Percentiles rank a stretch among this genome's conserved stretches.
phyloP scores from a whole-genome alignment of 2,888 invertebrate species.

The Leptothorax acervorum region DNA sequence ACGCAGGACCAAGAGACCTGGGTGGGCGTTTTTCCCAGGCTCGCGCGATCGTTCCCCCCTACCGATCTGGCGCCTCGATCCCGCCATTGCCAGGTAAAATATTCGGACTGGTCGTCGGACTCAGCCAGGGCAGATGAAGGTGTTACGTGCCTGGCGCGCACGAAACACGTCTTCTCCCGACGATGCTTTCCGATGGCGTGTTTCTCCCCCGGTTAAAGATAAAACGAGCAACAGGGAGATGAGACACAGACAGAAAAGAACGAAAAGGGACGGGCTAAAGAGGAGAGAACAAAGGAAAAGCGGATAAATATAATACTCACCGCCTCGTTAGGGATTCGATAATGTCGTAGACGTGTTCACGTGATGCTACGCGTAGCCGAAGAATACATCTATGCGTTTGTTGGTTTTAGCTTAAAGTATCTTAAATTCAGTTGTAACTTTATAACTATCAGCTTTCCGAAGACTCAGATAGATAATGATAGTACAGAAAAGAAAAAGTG shows the following conservation, averaged over 20 bases:
- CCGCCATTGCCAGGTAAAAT: constrained; percentile 65
- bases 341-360: background rate
- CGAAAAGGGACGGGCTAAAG: constrained; percentile 25
- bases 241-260: constrained; percentile 43
- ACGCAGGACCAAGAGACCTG: constrained; percentile 40
- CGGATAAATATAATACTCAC: constrained; percentile 35
- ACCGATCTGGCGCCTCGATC: constrained; percentile 61
- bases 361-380: background rate
- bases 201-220: constrained; percentile 41
- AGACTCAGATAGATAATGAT: background rate
- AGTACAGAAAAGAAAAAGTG: background rate
- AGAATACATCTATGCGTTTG: background rate
- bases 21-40: constrained; percentile 75
- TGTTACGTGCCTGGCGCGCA: constrained; percentile 78
- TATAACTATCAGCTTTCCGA: background rate
- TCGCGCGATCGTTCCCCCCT: constrained; percentile 62
- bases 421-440: constrained; percentile 1
- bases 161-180: constrained; percentile 63
- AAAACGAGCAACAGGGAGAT: constrained; percentile 35
- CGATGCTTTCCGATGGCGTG: constrained; percentile 47
- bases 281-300: constrained; percentile 38
- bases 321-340: constrained; percentile 31
- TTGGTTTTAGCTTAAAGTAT: background rate
- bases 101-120: constrained; percentile 73
- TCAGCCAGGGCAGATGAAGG: constrained; percentile 81